phyloP scores from a whole-genome alignment of 1,140 invertebrate species.

The Heliconius eleuchia region DNA sequence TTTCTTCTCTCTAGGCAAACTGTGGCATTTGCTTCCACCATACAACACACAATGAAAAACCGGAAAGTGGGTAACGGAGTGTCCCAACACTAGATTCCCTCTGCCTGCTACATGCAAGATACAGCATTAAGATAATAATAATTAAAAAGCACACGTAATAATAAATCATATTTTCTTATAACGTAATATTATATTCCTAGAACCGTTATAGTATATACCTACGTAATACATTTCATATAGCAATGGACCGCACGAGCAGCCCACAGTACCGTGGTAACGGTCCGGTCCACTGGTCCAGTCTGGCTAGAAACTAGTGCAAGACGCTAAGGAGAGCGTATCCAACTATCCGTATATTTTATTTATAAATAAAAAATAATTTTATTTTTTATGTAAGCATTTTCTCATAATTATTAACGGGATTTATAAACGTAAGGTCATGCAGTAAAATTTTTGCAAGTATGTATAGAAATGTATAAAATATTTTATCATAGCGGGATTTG shows the following conservation, averaged over 20 bases:
- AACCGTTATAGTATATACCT: slow-evolving; percentile 7
- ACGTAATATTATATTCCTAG: slow-evolving; percentile 1
- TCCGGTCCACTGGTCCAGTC: slow-evolving; percentile 54
- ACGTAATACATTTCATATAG: slow-evolving; percentile 19
- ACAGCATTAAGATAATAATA: no score
- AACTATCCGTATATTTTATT: not conserved
- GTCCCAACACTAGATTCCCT: no score
- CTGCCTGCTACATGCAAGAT: no score
- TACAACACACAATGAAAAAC: no score
- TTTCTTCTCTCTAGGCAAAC: no score
- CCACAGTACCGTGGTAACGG: slow-evolving; percentile 56
- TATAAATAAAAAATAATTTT: not conserved
- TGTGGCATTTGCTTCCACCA: no score
- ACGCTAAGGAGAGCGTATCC: not conserved
- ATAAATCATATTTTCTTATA: not conserved
- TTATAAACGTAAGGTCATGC: not conserved
- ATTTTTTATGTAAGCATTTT: not conserved
- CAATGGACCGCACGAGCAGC: slow-evolving; percentile 14
- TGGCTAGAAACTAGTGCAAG: slow-evolving; percentile 7
- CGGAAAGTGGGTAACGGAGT: no score
- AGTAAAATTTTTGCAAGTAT: no score
- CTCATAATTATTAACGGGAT: not conserved
- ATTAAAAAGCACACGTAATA: not conserved
- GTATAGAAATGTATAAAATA: no score
- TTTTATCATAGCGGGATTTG: not conserved